Evolutionary conservation across 2,888 invertebrate species (phyloP).

Genomic region (Tipula helvola): DNA sequence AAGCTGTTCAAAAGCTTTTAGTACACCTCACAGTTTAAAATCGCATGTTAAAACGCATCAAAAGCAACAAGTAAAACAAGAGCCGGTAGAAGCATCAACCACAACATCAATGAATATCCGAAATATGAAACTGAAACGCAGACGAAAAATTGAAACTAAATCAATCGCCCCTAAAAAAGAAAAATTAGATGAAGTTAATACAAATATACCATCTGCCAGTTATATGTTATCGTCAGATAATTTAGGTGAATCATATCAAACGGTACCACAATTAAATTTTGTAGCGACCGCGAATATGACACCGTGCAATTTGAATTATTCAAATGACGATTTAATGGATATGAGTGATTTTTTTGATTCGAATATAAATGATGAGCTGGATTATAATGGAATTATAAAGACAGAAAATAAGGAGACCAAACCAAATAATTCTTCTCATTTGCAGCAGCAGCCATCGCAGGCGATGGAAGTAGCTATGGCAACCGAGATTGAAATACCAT

Average conservation of each 20-base stretch:
- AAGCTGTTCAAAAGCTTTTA: slow-evolving; percentile 64
- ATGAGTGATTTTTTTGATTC: slow-evolving; percentile 11
- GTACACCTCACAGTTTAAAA: slow-evolving; percentile 72
- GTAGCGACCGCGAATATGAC: slow-evolving; percentile 12
- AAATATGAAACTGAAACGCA: neutral
- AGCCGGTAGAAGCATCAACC: neutral
- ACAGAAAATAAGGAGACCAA: slow-evolving; percentile 10
- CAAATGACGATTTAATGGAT: slow-evolving; percentile 12
- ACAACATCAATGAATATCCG: neutral
- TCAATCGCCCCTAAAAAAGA: neutral
- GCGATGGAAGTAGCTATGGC: slow-evolving; percentile 61
- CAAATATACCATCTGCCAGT: neutral
- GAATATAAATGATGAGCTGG: neutral
- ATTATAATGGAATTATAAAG: neutral
- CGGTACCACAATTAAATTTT: slow-evolving; percentile 5
- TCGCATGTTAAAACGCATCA: slow-evolving; percentile 67
- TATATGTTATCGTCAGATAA: neutral
- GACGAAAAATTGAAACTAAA: neutral
- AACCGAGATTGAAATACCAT: slow-evolving; percentile 60
- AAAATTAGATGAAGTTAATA: neutral
- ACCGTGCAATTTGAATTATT: slow-evolving; percentile 7
- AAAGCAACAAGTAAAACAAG: slow-evolving; percentile 24
- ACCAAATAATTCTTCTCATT: slow-evolving; percentile 13
- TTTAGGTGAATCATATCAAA: neutral
- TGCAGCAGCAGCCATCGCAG: slow-evolving; percentile 34